Evolutionary conservation across 2,797 vertebrate genomes (phyloP).

Genomic region (Enteromius treurensis): DNA sequence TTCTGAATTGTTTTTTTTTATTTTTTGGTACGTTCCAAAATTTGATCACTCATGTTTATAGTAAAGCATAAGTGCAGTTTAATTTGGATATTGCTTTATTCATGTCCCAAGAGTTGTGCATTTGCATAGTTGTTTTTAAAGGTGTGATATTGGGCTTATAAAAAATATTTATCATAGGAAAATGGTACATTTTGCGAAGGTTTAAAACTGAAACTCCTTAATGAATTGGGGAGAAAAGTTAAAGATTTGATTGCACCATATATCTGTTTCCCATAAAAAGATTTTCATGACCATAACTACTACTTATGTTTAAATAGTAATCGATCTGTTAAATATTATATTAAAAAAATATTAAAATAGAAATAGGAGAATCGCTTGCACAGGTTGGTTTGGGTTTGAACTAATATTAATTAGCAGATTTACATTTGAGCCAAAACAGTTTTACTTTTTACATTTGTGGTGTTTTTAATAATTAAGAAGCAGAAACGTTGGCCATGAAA

Average conservation of each 20-base stretch:
- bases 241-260: neutral
- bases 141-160: neutral
- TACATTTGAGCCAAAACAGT: too few relatives aligned
- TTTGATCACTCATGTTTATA: conserved; percentile 80
- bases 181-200: neutral
- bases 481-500: neutral
- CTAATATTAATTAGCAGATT: neutral
- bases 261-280: neutral
- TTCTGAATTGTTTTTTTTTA: conserved; percentile 68
- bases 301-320: too few relatives aligned
- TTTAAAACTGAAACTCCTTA: neutral
- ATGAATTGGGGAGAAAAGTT: neutral
- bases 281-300: neutral
- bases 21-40: conserved; percentile 71
- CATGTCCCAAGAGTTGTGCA: conserved; percentile 2
- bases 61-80: conserved; percentile 79
- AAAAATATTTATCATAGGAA: neutral
- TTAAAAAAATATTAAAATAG: neutral
- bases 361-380: neutral
- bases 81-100: conserved; percentile 66
- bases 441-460: neutral
- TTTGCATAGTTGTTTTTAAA: neutral
- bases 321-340: neutral
- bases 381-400: neutral
- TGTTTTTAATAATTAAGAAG: neutral